Evolutionary conservation across 2,113 vertebrate species (phyloP).

Genomic region (Gulo gulo): DNA sequence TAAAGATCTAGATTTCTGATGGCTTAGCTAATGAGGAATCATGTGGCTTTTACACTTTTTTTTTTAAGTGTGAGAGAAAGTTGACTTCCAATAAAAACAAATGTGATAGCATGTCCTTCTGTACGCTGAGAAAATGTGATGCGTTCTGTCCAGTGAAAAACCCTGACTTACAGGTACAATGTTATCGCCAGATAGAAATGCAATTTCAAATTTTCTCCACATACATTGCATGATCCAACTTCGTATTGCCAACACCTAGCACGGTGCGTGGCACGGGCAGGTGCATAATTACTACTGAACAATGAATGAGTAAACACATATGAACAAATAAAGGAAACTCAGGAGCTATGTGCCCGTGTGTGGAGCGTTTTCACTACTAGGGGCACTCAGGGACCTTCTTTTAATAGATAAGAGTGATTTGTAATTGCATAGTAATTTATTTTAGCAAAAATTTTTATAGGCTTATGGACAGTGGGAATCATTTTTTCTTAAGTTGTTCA

Average conservation of each 20-base stretch:
- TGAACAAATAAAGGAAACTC: background rate
- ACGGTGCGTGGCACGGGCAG: background rate
- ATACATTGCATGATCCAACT: background rate
- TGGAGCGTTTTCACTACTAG: background rate
- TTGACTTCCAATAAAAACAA: background rate
- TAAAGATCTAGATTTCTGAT: background rate
- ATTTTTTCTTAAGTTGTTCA: background rate
- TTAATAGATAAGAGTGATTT: background rate
- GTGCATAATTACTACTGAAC: background rate
- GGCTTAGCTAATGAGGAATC: background rate
- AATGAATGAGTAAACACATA: background rate
- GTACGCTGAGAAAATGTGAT: background rate
- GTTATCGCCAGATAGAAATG: background rate
- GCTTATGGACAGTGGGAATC: background rate
- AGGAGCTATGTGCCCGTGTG: background rate
- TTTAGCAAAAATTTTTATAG: background rate
- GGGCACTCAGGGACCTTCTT: background rate
- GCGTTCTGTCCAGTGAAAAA: background rate
- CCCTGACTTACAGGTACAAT: background rate
- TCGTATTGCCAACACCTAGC: background rate
- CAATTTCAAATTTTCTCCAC: background rate
- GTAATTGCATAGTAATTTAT: background rate
- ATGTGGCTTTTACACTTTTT: background rate
- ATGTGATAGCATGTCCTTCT: background rate
- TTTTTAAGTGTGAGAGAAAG: background rate